Conservation (phyloP, 2,113 vertebrate genomes). For the Corynorhinus townsendii region DNA sequence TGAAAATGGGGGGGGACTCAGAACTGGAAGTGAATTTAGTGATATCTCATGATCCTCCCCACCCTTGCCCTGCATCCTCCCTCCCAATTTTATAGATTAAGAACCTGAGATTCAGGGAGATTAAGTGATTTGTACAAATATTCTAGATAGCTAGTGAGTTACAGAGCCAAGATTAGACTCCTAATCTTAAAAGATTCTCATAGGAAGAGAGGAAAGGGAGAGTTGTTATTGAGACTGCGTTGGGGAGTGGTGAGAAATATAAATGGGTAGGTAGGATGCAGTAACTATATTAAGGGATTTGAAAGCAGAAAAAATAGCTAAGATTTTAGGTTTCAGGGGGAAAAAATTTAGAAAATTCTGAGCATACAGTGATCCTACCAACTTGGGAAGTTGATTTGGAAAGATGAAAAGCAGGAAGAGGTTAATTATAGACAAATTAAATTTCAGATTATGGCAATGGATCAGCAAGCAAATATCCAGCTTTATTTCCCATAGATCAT, state of each 20-base stretch:
- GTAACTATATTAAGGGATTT: not conserved
- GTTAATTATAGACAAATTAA: not conserved
- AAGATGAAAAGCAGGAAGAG: not conserved
- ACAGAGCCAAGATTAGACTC: not conserved
- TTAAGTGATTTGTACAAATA: not conserved
- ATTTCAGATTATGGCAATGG: not conserved
- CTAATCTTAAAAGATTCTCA: not conserved
- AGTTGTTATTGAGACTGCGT: not conserved
- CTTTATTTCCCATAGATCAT: not conserved
- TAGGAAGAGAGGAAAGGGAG: not conserved
- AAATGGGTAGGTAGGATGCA: not conserved
- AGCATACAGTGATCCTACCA: not conserved
- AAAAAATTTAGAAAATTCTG: not conserved
- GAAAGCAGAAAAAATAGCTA: not conserved
- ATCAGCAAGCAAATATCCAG: not conserved
- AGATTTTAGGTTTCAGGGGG: not conserved
- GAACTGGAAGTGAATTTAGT: not conserved
- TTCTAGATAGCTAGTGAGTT: not conserved
- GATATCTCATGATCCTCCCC: not conserved
- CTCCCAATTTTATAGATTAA: not conserved
- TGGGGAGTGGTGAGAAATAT: not conserved
- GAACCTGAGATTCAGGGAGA: not conserved
- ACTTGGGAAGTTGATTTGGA: not conserved
- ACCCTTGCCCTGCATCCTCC: not conserved
- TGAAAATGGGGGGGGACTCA: not conserved